phyloP scores from a whole-genome alignment of 2,113 vertebrate species.

The Oncorhynchus clarkii region DNA sequence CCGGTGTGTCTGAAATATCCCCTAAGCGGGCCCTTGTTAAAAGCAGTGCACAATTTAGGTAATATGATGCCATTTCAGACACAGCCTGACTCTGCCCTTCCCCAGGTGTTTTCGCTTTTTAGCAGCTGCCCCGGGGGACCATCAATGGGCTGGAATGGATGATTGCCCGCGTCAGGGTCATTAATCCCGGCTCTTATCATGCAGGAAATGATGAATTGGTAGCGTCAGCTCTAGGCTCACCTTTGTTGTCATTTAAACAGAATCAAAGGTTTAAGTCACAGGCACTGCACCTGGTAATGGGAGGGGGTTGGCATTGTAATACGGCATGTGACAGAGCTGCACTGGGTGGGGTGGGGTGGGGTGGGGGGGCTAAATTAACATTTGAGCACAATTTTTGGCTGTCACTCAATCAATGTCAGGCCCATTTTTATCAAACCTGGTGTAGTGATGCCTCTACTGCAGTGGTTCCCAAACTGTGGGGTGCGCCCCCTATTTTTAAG shows the following conservation, averaged over 20 bases:
- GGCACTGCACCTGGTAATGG: constrained; percentile 71
- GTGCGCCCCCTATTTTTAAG: too few relatives aligned
- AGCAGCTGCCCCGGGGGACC: constrained; percentile 58
- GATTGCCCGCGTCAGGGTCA: constrained; percentile 74
- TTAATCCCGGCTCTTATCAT: constrained; percentile 76
- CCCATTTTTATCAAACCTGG: constrained; percentile 26
- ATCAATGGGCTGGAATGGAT: constrained; percentile 68
- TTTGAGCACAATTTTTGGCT: constrained; percentile 54
- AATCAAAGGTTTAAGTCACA: constrained; percentile 80
- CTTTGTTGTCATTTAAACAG: constrained; percentile 78
- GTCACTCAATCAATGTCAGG: constrained; percentile 35
- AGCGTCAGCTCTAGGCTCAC: constrained; percentile 71
- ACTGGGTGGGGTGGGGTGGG: constrained; percentile 46
- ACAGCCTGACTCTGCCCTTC: not conserved
- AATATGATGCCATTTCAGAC: not conserved
- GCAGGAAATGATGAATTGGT: constrained; percentile 75
- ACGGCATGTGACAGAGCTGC: constrained; percentile 61
- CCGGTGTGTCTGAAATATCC: constrained; percentile 8
- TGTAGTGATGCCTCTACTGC: too few relatives aligned
- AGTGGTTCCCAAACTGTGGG: too few relatives aligned
- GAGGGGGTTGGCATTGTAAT: constrained; percentile 60
- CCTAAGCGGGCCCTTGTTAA: too few relatives aligned
- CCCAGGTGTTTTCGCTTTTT: constrained; percentile 72
- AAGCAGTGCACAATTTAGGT: too few relatives aligned
- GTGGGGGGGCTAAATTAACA: constrained; percentile 66